Evolutionary conservation across 2,113 vertebrate species (phyloP), one percentile per base, ranked within the genome.

Genomic region (Corydoras maculifer): DNA sequence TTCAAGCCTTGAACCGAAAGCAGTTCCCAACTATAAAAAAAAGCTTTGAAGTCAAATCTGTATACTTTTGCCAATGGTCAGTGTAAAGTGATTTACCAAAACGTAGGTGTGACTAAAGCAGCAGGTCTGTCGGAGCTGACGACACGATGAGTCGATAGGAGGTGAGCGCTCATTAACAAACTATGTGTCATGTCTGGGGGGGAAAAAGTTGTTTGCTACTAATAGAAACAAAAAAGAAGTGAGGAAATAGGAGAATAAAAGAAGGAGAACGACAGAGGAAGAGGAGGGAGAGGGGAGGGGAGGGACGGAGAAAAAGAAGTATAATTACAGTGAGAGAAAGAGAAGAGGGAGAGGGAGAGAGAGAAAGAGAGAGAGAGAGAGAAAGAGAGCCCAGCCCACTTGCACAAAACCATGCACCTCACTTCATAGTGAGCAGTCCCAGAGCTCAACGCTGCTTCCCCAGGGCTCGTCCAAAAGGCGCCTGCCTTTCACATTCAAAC

Each of bases 331-430:
- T 78, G 55, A 70, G 55, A 55, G 54, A 65, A 65, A 72, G 68
- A 72, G 72, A 72, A 79, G 70, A 9, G 69, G 78, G 55, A 70
- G 55, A 55, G 54, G 62, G 68, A 72, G 68, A 72, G 72, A 65
- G 78, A 63, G 74, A 77, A 61, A 74, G 18, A 64, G 58, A 61
- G 71, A 78, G 65, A 76, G 65, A 68, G 71, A 70, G 74, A 62
- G 69, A 60, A 64, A 70, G 58, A 69, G 78, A 75, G 76, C 87
- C 87, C 84, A 83, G 85, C 84, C 84, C 81, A 85, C 86, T 84
- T 80, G 71, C 69, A 83, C 77, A 82, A 81, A 82, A 79, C 79
- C 84, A 81, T 79, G 83, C 78, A 84, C 80, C 79, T 81, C 73
- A 57, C 35, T 72, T 72, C 67, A 75, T 74, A 80, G 75, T 70